Base-by-base conservation (phyloP, 1,140 invertebrate genomes). In the Linepithema humile region DNA sequence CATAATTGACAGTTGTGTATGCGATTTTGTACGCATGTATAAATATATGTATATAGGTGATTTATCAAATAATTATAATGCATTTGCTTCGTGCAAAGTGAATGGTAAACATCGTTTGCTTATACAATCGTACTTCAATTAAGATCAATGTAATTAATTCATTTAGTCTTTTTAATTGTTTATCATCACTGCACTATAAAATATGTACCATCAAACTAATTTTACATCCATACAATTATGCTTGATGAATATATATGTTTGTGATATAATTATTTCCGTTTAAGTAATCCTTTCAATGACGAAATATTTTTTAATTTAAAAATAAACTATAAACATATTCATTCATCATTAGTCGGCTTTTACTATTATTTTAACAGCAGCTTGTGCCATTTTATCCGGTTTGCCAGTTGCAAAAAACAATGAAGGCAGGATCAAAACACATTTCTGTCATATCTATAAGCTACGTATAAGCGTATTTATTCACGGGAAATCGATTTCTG, bases 1-100 rank as follows among this genome's bases (percentile, higher is more conserved):
- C 35, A 55, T 78, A 78, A 69, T 69, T 69, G 48, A 40, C 35
- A 70, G 23, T 53, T 53, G n/a, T n/a, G n/a, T n/a, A 17, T 77
- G 38, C 59, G 20, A 26, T 80, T 80, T 69, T 35, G 20, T 53
- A 32, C 2, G 20, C 38, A 55, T 29, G 17, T 29, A 12, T 20
- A 2, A 40, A 78, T 60, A 35, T 6, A 45, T 45, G 15, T 15
- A 62, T 20, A 32, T 60, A n/a, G 7, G 38, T 80, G 12, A 43
- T 40, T 50, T 32, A 20, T 80, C 43, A 80, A 70, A 70, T 55
- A 55, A 53, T 78, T 26, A 55, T 78, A 20, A 40, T 55, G n/a
- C 6, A 69, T 80, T 70, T 70, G 48, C 35, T 80, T 57, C 32
- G 38, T 43, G 23, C 12, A 20, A 65, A 65, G 53, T 78, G 64